phyloP scores from a whole-genome alignment of 2,888 invertebrate genomes.

The Tineola bisselliella region DNA sequence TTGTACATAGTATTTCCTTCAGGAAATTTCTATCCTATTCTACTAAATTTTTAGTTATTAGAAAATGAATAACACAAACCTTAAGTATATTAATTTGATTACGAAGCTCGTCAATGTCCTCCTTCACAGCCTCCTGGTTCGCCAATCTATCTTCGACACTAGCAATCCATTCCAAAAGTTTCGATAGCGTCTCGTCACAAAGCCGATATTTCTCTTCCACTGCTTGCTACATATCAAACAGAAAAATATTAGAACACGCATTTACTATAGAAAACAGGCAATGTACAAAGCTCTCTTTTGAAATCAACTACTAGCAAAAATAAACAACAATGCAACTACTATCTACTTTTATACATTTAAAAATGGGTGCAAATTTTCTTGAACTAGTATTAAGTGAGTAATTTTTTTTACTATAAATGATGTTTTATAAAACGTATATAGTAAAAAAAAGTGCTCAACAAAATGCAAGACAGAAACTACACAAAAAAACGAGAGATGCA shows the following conservation, averaged over 20 bases:
- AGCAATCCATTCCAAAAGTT: conserved; percentile 87
- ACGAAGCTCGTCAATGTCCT: conserved; percentile 84
- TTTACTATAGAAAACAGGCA: background rate
- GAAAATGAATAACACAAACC: too few relatives aligned
- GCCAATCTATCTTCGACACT: conserved; percentile 86
- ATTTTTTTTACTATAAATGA: too few relatives aligned
- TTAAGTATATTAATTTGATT: conserved; percentile 91
- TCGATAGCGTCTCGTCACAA: conserved; percentile 87
- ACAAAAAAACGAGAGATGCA: too few relatives aligned
- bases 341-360: background rate
- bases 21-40: too few relatives aligned
- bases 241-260: conserved; percentile 21
- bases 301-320: background rate
- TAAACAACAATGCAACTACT: background rate
- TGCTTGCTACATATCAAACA: conserved; percentile 78
- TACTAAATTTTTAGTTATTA: too few relatives aligned
- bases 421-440: background rate
- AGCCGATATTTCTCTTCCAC: conserved; percentile 93
- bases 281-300: background rate
- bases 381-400: too few relatives aligned
- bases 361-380: too few relatives aligned
- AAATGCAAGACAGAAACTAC: too few relatives aligned
- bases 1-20: too few relatives aligned
- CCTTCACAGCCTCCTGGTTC: conserved; percentile 85
- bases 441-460: too few relatives aligned